These are phyloP conservation scores for Carapus acus DNA, from an alignment of 2,797 vertebrate species.

Conservation along the genomic window DNA sequence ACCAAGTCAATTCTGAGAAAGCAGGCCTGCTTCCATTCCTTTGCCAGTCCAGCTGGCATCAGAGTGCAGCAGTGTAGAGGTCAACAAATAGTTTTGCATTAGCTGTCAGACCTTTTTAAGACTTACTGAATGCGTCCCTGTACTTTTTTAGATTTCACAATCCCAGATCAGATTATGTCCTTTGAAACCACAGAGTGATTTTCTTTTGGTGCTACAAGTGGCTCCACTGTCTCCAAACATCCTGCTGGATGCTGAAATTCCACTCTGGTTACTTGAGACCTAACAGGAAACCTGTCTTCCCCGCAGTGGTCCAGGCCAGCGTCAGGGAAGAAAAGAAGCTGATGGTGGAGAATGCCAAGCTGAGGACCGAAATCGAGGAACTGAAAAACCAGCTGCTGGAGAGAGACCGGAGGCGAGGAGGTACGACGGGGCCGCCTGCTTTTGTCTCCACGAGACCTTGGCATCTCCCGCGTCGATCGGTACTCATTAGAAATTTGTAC, in stretches of 20 bases:
- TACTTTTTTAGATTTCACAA: too few relatives aligned
- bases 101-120: too few relatives aligned
- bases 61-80: too few relatives aligned
- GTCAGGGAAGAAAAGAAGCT: constrained; percentile 95
- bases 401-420: constrained; percentile 88
- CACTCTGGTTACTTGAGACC: constrained; percentile 11
- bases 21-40: too few relatives aligned
- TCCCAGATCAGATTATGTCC: too few relatives aligned
- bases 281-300: constrained; percentile 32
- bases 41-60: too few relatives aligned
- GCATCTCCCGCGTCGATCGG: constrained; percentile 43
- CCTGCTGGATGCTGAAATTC: constrained; percentile 13
- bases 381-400: constrained; percentile 88
- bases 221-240: constrained; percentile 1
- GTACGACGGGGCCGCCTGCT: constrained; percentile 44
- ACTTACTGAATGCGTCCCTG: not conserved
- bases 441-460: constrained; percentile 38
- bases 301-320: constrained; percentile 84
- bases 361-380: constrained; percentile 92
- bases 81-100: too few relatives aligned
- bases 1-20: too few relatives aligned
- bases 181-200: too few relatives aligned
- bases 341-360: constrained; percentile 90
- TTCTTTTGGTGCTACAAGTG: not conserved
- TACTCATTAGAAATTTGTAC: constrained; percentile 42